Evolutionary conservation across 2,797 vertebrate species (phyloP), one percentile per base, ranked within the genome.

Genomic region (Myotis myotis): DNA sequence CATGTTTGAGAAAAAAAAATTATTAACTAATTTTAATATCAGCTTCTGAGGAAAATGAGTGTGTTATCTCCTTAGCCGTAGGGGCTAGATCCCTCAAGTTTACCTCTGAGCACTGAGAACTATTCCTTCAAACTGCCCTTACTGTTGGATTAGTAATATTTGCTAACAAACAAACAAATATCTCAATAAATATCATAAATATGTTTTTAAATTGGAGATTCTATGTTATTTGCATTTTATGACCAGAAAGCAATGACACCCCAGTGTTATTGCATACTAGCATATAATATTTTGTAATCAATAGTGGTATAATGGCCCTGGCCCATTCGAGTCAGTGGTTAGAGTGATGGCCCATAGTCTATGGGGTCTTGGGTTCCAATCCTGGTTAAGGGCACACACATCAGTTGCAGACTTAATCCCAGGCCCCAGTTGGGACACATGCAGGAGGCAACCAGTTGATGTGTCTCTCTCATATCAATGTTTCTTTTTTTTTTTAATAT

Each of bases 141-240:
- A 70, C 8, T 87, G 76, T 78, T 28, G 36, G 23, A 80, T 78
- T 75, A 75, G 44, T 71, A 72, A 74, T 84, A 19, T 64, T 53
- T 92, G 15, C 20, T 89, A 30, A 85, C 28, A 62, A 80, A 85
- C 28, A 62, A 80, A 70, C 17, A 91, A 84, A 71, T 6, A 85
- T 78, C 41, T 36, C 51, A 82, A 38, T 87, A 91, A 88, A 72
- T 88, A 60, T 66, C 28, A 86, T 66, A 70, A 68, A 33, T 83
- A 49, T 80, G 11, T 49, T 81, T 92, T 86, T n/a, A 87, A 89
- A 64, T 75, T 13, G 22, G 38, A 60, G 22, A 92, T n/a, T 81
- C 13, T 72, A 10, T 91, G 33, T 75, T 60, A 49, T 89, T 72
- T 95, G 25, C 17, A 71, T 89, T 91, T 95, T 72, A 89, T 81